A percentile compares a stretch with the other conserved stretches of the same genome.
Conservation (phyloP, 2,113 vertebrate genomes). For the Aphelocoma coerulescens region DNA sequence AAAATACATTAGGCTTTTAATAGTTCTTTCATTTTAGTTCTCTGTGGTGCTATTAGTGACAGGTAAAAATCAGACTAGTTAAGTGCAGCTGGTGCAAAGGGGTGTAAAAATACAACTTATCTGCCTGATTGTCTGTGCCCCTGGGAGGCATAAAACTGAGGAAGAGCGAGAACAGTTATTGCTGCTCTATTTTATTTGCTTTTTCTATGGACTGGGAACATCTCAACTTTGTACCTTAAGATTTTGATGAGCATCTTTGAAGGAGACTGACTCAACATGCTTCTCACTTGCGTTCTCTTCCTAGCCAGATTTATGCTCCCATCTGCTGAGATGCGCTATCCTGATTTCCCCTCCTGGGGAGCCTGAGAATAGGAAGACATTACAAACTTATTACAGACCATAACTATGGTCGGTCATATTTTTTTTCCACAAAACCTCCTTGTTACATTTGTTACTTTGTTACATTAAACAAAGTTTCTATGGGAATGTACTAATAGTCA, state of each 20-base stretch:
- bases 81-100: not conserved
- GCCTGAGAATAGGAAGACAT: not conserved
- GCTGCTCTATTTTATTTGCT: not conserved
- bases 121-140: not conserved
- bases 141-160: conserved; percentile 3
- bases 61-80: conserved; percentile 41
- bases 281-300: not conserved
- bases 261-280: not conserved
- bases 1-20: conserved; percentile 30
- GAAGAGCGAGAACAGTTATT: not conserved
- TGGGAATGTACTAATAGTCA: not conserved
- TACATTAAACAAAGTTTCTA: not conserved
- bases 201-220: not conserved
- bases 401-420: not conserved
- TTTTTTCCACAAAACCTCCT: not conserved
- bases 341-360: not conserved
- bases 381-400: not conserved
- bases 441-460: not conserved
- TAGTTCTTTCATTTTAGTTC: conserved; percentile 2
- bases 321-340: not conserved
- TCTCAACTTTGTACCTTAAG: not conserved
- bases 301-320: not conserved
- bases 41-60: conserved; percentile 5
- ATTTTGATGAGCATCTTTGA: not conserved
- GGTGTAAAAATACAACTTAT: conserved; percentile 20